phyloP scores from a whole-genome alignment of 2,888 invertebrate species.

The Agrotis exclamationis region DNA sequence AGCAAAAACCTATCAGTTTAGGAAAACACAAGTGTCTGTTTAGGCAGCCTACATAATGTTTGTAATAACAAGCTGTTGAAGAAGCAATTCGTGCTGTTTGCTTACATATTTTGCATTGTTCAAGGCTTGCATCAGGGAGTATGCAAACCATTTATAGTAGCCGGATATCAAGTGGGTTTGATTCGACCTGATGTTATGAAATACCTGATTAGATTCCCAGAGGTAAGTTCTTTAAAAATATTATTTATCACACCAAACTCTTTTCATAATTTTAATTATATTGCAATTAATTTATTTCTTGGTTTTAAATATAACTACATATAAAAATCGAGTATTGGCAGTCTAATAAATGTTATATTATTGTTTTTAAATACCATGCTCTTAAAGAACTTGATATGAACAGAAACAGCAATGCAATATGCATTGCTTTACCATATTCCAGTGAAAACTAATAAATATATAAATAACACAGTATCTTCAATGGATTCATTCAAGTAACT shows the following conservation, averaged over 20 bases:
- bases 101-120: slow-evolving; percentile 68
- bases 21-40: slow-evolving; percentile 39
- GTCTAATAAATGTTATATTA: background rate
- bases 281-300: no score
- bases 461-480: no score
- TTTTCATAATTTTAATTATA: no score
- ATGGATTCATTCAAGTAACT: background rate
- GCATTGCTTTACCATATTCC: background rate
- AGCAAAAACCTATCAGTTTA: slow-evolving; percentile 13
- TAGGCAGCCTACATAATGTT: slow-evolving; percentile 45
- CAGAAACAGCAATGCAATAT: slow-evolving; percentile 4
- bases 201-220: slow-evolving; percentile 95
- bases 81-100: slow-evolving; percentile 62
- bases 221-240: slow-evolving; percentile 88
- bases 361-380: slow-evolving; percentile 8
- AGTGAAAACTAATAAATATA: no score
- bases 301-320: no score
- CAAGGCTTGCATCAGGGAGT: slow-evolving; percentile 94
- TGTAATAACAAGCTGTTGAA: slow-evolving; percentile 59
- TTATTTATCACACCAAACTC: background rate
- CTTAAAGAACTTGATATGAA: background rate
- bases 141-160: slow-evolving; percentile 97
- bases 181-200: slow-evolving; percentile 96
- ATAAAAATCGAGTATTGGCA: background rate
- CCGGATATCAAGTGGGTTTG: slow-evolving; percentile 97